Base-by-base conservation (phyloP, 2,797 vertebrate species). In the Protosalanx chinensis region DNA sequence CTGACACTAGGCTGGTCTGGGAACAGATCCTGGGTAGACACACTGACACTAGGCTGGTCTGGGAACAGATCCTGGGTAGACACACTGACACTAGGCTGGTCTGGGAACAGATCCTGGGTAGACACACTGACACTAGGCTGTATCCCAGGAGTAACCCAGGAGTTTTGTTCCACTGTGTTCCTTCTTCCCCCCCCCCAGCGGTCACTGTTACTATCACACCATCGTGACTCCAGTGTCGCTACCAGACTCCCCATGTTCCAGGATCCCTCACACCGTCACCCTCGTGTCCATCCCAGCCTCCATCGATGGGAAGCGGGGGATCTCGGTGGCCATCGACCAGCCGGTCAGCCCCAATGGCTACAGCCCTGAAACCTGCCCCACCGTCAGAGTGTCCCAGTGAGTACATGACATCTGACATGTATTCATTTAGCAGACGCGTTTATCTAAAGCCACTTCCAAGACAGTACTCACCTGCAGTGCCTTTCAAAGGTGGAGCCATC, bases 251-350 rank as follows among this genome's bases (percentile, higher is more conserved):
- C 95, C 98, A 0, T 91, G 93, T 46, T 93, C 95, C 1, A 94
- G 90, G 75, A 96, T 98, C 81, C 97, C 97, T 18, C 97, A 99
- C 90, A 99, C 96, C 0, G 97, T 99, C 83, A 98, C 97, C 0
- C 92, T 99, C 0, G 95, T 99, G 66, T 98, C 97, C 84, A 98
- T 98, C 82, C 97, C 97, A 0, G 96, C 96, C 73, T 94, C 92
- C 0, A 81, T 93, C 0, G 96, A 97, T 0, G 95, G 93, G 76
- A 95, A 94, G 18, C 94, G 98, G 0, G 98, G 98, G 53, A 93
- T 99, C 81, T 98, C 96, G 0, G 92, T 99, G 76, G 94, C 95
- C 86, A 95, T 99, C 2, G 95, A 98, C 83, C 95, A 93, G 78
- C 91, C 91, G 0, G 86, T 91, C 51, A 88, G 92, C 79, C 90